phyloP scores from a whole-genome alignment of 2,113 vertebrate genomes.

The Kryptolebias marmoratus region DNA sequence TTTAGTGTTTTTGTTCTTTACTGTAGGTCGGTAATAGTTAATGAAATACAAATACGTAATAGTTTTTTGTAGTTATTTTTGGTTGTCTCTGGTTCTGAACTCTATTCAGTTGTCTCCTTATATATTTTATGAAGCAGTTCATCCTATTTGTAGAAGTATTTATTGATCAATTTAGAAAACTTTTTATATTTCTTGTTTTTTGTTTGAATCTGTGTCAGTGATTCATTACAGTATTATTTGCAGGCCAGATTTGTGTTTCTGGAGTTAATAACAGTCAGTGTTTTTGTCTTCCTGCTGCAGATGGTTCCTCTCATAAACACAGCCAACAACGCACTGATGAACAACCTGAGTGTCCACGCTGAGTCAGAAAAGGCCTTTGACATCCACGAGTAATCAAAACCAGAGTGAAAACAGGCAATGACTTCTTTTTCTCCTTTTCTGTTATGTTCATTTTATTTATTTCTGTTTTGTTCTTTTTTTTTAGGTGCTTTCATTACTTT shows the following conservation, averaged over 20 bases:
- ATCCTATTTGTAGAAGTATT: too few relatives aligned
- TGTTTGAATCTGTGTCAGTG: too few relatives aligned
- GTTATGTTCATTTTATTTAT: not conserved
- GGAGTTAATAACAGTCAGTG: not conserved
- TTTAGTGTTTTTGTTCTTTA: too few relatives aligned
- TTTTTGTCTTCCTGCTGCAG: constrained; percentile 70
- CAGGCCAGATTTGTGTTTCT: not conserved
- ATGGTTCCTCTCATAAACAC: constrained; percentile 91
- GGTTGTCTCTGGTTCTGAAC: too few relatives aligned
- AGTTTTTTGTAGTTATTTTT: too few relatives aligned
- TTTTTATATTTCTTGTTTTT: too few relatives aligned
- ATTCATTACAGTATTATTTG: too few relatives aligned
- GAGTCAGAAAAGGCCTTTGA: constrained; percentile 83
- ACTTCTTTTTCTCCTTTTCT: not conserved
- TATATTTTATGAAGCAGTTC: too few relatives aligned
- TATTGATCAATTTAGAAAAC: too few relatives aligned
- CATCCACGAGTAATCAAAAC: constrained; percentile 86
- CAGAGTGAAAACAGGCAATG: accelerated
- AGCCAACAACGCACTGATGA: constrained; percentile 84
- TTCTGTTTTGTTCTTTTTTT: not conserved
- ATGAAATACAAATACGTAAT: too few relatives aligned
- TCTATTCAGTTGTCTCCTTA: too few relatives aligned
- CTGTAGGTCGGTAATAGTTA: too few relatives aligned
- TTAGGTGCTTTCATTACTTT: constrained; percentile 88
- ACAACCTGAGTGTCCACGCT: constrained; percentile 82